A percentile compares a stretch with the other conserved stretches of the same genome.
Evolutionary conservation across 1,140 invertebrate species (phyloP).

Genomic region (Anoplolepis gracilipes): DNA sequence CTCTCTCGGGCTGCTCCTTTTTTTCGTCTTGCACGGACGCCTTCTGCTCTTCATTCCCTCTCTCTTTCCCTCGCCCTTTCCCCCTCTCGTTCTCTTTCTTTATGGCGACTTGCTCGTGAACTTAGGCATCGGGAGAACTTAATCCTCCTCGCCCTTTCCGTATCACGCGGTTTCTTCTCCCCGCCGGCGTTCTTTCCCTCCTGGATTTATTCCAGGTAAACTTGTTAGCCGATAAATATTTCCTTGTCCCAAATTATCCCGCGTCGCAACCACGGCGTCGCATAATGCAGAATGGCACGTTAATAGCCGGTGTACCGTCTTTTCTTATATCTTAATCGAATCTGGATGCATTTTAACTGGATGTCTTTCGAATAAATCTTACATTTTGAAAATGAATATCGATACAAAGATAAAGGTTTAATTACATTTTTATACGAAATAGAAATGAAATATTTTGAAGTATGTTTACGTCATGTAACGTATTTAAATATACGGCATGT

Average conservation of each 20-base stretch:
- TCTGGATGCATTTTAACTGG: not conserved
- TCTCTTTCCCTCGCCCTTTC: not conserved
- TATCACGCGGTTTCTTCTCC: constrained; percentile 26
- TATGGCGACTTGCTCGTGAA: constrained; percentile 55
- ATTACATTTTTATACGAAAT: not conserved
- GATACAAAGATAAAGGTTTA: not conserved
- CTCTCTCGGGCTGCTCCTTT: constrained; percentile 47
- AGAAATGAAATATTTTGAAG: not conserved
- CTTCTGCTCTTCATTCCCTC: not conserved
- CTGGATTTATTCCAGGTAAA: constrained; percentile 60
- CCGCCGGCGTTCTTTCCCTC: not conserved
- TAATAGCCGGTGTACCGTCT: constrained; percentile 33
- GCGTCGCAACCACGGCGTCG: constrained; percentile 31
- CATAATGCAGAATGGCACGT: constrained; percentile 47
- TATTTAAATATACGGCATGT: constrained; percentile 38
- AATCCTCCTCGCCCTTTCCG: constrained; percentile 49
- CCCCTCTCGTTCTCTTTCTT: constrained; percentile 26
- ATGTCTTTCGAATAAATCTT: constrained; percentile 7
- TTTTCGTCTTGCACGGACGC: constrained; percentile 40
- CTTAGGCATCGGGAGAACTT: constrained; percentile 57
- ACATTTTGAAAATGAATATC: not conserved
- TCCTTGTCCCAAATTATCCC: constrained; percentile 56
- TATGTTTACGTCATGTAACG: not conserved
- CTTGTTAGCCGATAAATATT: constrained; percentile 61
- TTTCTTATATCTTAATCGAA: constrained; percentile 5